Evolutionary conservation across 2,888 invertebrate species (phyloP).

Genomic region (Eulithis testata): DNA sequence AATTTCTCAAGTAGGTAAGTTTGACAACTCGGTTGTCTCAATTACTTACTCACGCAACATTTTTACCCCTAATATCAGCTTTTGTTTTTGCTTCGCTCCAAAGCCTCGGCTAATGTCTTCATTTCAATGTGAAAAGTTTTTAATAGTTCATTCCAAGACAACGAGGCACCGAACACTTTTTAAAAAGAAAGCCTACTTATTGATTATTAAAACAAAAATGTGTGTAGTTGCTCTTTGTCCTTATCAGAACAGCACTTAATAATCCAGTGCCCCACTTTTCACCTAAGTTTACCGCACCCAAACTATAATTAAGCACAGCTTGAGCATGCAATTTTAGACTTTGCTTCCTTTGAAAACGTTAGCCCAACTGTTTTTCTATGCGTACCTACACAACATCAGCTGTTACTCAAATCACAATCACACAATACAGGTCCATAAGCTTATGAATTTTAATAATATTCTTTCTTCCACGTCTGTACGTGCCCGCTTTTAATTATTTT

Average conservation of each 20-base stretch:
- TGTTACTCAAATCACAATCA: neutral
- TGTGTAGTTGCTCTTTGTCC: neutral
- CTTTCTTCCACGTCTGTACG: no score
- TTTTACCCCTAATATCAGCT: constrained; percentile 22
- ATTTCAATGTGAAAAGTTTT: constrained; percentile 35
- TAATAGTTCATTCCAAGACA: constrained; percentile 1
- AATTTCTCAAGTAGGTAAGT: constrained; percentile 9
- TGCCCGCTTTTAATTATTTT: no score
- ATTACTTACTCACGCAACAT: neutral
- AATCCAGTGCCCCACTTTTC: constrained; percentile 4
- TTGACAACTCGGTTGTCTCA: neutral
- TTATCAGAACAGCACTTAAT: constrained; percentile 9
- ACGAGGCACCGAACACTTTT: neutral
- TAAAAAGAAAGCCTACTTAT: neutral
- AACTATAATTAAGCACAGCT: neutral
- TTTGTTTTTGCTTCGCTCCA: constrained; percentile 31
- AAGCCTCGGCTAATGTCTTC: constrained; percentile 33
- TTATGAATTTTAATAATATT: no score
- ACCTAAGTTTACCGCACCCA: constrained; percentile 1
- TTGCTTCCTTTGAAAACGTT: neutral
- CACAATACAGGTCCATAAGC: no score
- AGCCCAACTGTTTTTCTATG: neutral
- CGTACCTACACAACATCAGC: constrained; percentile 1
- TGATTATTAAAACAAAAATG: neutral
- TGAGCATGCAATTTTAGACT: constrained; percentile 8